A percentile compares a stretch with the other conserved stretches of the same genome.
Conservation (phyloP, 2,888 invertebrate species). For the Acanthosepion pharaonis region DNA sequence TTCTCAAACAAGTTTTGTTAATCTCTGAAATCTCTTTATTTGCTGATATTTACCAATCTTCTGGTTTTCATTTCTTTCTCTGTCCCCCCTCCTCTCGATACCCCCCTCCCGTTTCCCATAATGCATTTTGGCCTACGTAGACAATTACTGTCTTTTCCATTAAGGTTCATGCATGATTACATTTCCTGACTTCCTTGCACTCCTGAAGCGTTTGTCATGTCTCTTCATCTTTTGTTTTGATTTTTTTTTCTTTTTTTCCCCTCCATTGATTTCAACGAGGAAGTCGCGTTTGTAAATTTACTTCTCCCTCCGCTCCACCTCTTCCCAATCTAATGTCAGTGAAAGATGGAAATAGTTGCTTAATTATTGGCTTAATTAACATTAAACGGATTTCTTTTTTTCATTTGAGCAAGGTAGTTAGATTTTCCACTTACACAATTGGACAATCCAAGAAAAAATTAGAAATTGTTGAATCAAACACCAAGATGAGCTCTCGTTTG, state of each 20-base stretch:
- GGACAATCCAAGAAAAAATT: no score
- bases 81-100: no score
- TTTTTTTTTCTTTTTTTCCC: not conserved
- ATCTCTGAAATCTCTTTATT: no score
- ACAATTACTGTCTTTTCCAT: not conserved
- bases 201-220: not conserved
- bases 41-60: no score
- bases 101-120: not conserved
- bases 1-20: no score
- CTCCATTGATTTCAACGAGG: not conserved
- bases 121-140: not conserved
- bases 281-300: not conserved
- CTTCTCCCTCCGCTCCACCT: not conserved
- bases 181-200: not conserved
- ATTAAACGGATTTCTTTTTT: not conserved
- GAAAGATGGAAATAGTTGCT: not conserved
- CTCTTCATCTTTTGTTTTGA: not conserved
- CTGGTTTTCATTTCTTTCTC: no score
- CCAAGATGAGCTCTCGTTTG: no score
- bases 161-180: not conserved
- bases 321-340: not conserved
- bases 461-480: no score
- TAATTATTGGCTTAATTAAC: not conserved
- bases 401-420: no score
- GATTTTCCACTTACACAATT: no score